Percentiles rank a stretch among this genome's conserved stretches.
Conservation (phyloP, 1,140 invertebrate genomes). For the Atopsyche davidsoni region DNA sequence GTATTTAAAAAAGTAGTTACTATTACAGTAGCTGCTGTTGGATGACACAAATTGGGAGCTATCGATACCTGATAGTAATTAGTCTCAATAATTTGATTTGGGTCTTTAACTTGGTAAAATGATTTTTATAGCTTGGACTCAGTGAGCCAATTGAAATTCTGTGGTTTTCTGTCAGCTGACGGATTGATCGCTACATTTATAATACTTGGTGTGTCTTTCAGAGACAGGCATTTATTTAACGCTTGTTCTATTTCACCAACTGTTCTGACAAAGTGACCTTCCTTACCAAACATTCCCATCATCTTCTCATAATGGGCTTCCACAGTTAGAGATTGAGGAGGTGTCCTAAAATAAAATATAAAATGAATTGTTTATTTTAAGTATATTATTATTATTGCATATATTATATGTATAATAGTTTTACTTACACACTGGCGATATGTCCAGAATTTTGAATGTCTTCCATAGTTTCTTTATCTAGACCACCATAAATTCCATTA, state of each 20-base stretch:
- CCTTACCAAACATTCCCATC: conserved; percentile 75
- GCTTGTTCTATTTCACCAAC: conserved; percentile 68
- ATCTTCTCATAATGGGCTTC: conserved; percentile 84
- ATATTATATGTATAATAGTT: conserved; percentile 15
- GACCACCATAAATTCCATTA: conserved; percentile 87
- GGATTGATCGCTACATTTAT: conserved; percentile 91
- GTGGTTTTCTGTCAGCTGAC: conserved; percentile 80
- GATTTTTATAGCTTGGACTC: conserved; percentile 77
- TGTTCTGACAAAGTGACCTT: conserved; percentile 74
- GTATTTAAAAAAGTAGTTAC: too few species aligned
- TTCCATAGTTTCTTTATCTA: conserved; percentile 69
- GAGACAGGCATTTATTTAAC: conserved; percentile 58
- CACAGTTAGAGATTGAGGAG: conserved; percentile 70
- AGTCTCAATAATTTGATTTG: too few species aligned
- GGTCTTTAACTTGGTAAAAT: too few species aligned
- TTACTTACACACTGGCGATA: conserved; percentile 55
- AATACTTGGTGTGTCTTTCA: conserved; percentile 70
- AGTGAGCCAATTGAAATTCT: conserved; percentile 86
- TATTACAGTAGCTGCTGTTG: too few species aligned
- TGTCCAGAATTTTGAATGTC: conserved; percentile 63
- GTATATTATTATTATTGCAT: conserved; percentile 8
- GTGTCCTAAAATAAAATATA: conserved; percentile 58
- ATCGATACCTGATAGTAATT: too few species aligned
- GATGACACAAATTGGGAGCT: too few species aligned
- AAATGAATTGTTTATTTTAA: conserved; percentile 11